phyloP scores from a whole-genome alignment of 2,888 invertebrate species.

The Mesorhabditis sp. region DNA sequence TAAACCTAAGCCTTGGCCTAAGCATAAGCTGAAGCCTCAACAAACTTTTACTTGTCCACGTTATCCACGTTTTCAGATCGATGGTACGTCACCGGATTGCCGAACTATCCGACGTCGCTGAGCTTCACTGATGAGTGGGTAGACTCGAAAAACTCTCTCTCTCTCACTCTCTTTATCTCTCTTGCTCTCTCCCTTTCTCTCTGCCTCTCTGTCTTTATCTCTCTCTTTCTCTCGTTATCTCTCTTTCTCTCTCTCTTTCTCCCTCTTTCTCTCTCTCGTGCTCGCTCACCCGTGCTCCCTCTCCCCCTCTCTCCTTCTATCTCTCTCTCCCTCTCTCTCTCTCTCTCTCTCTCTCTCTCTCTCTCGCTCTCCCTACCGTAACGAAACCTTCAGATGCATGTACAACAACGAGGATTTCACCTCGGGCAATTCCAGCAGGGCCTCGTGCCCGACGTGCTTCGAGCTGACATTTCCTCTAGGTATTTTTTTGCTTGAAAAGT shows the following conservation, averaged over 20 bases:
- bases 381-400: too few species aligned
- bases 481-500: background rate
- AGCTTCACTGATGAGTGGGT: background rate
- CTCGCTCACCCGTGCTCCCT: too few species aligned
- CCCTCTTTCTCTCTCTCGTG: too few species aligned
- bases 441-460: background rate
- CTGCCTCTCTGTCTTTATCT: background rate
- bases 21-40: too few species aligned
- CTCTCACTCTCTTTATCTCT: background rate
- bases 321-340: background rate
- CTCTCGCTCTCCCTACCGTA: background rate
- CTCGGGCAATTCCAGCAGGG: background rate
- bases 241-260: too few species aligned
- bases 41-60: too few species aligned
- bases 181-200: background rate
- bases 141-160: background rate
- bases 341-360: background rate
- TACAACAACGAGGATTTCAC: too few species aligned
- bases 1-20: too few species aligned
- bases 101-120: background rate
- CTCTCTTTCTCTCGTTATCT: too few species aligned
- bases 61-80: background rate
- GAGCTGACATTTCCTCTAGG: constrained; percentile 3
- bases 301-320: too few species aligned
- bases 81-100: background rate